A percentile compares a stretch with the other conserved stretches of the same genome.
phyloP scores from a whole-genome alignment of 2,797 vertebrate genomes.

The Hybognathus amarus region DNA sequence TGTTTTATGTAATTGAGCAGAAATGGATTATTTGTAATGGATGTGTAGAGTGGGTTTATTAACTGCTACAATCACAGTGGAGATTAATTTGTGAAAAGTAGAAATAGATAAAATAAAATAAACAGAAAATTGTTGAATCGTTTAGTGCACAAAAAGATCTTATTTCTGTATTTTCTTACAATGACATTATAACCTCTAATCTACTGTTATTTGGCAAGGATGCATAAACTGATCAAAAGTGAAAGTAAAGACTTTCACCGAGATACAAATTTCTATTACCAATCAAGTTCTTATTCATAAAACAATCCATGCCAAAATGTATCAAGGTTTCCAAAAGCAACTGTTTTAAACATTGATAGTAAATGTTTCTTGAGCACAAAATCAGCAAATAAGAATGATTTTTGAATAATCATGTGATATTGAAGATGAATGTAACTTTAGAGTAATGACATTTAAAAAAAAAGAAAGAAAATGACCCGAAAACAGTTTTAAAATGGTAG shows the following conservation, averaged over 20 bases:
- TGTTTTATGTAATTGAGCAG: neutral
- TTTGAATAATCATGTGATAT: neutral
- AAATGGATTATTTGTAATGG: neutral
- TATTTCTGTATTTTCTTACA: neutral
- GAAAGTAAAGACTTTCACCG: neutral
- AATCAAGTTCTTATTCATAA: neutral
- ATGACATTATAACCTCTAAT: neutral
- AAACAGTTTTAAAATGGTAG: neutral
- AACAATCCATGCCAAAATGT: neutral
- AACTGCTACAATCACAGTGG: neutral
- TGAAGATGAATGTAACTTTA: neutral
- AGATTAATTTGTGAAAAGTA: neutral
- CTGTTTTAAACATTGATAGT: neutral
- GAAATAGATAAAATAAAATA: neutral
- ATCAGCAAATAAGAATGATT: neutral
- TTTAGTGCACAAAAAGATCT: neutral
- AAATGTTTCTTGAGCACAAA: neutral
- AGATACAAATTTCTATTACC: neutral
- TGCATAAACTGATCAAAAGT: neutral
- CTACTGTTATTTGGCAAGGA: neutral
- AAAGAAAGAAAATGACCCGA: neutral
- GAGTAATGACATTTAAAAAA: neutral
- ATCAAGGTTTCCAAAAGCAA: neutral
- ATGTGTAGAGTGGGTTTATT: conserved; percentile 10
- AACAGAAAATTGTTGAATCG: neutral